phyloP scores from a whole-genome alignment of 2,888 invertebrate genomes.

The Ormyrus rosae region DNA sequence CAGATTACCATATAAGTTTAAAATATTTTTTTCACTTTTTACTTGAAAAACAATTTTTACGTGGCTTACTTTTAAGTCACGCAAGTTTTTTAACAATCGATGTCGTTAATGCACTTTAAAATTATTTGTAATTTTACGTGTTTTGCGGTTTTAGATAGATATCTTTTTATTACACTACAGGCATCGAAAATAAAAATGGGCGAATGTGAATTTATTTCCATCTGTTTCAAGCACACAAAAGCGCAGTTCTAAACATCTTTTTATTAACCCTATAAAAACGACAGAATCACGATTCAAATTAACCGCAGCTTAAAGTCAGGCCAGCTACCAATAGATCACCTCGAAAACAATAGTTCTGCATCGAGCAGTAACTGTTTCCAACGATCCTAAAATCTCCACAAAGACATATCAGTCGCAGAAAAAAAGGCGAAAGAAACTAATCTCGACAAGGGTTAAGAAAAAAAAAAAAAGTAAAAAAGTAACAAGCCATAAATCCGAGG shows the following conservation, averaged over 20 bases:
- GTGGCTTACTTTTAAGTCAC: too few species aligned
- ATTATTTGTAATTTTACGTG: too few species aligned
- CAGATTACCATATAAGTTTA: too few species aligned
- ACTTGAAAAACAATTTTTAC: too few species aligned
- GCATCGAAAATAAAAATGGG: neutral
- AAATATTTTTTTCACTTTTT: too few species aligned
- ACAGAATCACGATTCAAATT: neutral
- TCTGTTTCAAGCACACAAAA: too few species aligned
- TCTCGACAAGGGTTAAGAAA: conserved; percentile 16
- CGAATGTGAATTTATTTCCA: too few species aligned
- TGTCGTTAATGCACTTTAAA: too few species aligned
- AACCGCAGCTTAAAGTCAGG: neutral
- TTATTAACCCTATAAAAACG: conserved; percentile 2
- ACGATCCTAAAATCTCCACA: conserved; percentile 10
- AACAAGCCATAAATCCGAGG: conserved; percentile 9
- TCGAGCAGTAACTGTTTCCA: conserved; percentile 23
- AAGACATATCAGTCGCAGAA: conserved; percentile 13
- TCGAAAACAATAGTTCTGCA: conserved; percentile 30
- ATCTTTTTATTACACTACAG: too few species aligned
- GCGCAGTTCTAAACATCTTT: neutral
- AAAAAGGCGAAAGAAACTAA: conserved; percentile 3
- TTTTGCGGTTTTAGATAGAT: too few species aligned
- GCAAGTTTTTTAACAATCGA: too few species aligned
- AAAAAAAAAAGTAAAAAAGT: conserved; percentile 1
- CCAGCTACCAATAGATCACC: conserved; percentile 6